These are phyloP conservation scores for Talpa occidentalis DNA, from an alignment of 2,113 vertebrate species.

Conservation along the genomic window DNA sequence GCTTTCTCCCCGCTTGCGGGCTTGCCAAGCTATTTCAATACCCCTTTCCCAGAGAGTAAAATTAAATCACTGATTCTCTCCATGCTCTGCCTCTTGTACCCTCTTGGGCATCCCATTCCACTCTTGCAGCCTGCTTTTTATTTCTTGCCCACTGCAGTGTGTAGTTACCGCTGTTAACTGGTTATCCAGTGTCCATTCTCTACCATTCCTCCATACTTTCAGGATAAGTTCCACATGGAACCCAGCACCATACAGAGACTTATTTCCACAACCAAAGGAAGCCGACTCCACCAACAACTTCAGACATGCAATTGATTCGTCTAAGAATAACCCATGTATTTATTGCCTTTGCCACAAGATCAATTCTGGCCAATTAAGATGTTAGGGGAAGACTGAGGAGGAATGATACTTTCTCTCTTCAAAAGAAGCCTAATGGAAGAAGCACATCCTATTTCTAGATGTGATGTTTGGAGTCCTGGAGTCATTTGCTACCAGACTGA, in stretches of 20 bases:
- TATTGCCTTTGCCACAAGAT: background rate
- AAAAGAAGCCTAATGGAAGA: background rate
- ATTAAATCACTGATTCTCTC: background rate
- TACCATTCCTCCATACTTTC: background rate
- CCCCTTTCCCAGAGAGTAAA: background rate
- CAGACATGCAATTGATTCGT: background rate
- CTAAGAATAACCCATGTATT: background rate
- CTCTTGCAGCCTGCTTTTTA: background rate
- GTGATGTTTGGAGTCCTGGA: background rate
- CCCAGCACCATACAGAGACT: background rate
- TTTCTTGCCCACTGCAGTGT: background rate
- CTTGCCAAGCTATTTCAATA: background rate
- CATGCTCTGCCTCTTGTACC: background rate
- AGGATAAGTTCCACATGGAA: background rate
- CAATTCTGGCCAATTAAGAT: background rate
- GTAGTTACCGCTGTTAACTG: background rate
- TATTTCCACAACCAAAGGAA: background rate
- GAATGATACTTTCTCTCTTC: background rate
- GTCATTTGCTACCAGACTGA: background rate
- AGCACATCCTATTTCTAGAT: background rate
- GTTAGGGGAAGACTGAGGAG: background rate
- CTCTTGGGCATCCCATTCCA: background rate
- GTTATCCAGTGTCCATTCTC: background rate
- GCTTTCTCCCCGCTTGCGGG: background rate
- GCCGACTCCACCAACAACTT: background rate